These are phyloP conservation scores for Clytia hemisphaerica DNA, from an alignment of 30 jellyfish, hydroid and myxozoan species.

Conservation along the genomic window DNA sequence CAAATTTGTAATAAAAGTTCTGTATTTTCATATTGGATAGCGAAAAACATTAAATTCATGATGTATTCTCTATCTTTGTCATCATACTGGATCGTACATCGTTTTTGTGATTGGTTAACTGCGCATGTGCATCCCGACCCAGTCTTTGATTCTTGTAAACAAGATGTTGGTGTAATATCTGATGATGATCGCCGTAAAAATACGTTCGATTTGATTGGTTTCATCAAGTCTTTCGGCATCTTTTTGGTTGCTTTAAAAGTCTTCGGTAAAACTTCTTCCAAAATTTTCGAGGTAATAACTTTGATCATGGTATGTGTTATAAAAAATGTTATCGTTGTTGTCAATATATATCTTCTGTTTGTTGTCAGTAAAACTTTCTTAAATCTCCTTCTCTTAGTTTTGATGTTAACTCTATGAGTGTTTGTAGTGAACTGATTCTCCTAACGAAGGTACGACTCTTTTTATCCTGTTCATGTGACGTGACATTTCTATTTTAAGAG, in stretches of 20 bases:
- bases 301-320: too few species aligned
- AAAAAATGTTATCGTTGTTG: too few species aligned
- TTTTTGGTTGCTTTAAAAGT: neutral
- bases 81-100: neutral
- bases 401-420: too few species aligned
- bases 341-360: too few species aligned
- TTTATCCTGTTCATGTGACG: too few species aligned
- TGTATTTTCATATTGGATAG: slow-evolving; percentile 1
- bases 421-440: too few species aligned
- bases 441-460: too few species aligned
- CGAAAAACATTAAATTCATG: neutral
- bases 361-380: too few species aligned
- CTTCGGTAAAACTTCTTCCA: too few species aligned
- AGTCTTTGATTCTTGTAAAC: neutral
- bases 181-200: neutral
- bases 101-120: neutral
- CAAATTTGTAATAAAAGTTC: neutral
- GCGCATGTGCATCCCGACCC: neutral
- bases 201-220: neutral
- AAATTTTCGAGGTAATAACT: too few species aligned
- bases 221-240: neutral
- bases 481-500: too few species aligned
- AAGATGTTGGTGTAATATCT: neutral
- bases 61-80: neutral
- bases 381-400: too few species aligned